These are phyloP conservation scores for Nesidiocoris tenuis DNA, from an alignment of 2,888 invertebrate species.

Conservation along the genomic window DNA sequence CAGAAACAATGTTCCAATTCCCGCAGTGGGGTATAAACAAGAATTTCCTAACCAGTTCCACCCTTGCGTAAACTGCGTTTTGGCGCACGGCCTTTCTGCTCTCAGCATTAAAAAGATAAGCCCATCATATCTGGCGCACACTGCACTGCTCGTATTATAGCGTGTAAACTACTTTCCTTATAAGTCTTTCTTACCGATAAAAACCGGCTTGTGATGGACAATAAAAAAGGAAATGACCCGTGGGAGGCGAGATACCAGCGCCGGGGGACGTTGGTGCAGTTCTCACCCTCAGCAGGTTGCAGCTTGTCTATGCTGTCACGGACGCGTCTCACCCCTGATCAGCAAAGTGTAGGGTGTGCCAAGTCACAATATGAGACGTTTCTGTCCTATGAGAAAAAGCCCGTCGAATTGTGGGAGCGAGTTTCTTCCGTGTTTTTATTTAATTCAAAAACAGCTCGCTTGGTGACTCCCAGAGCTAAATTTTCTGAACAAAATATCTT, in stretches of 20 bases:
- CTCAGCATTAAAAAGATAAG: slow-evolving; percentile 32
- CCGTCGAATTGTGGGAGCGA: too few species aligned
- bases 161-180: slow-evolving; percentile 41
- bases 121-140: neutral
- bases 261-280: neutral
- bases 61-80: slow-evolving; percentile 6
- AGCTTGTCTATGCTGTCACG: neutral
- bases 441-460: too few species aligned
- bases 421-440: neutral
- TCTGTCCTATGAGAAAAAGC: neutral
- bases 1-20: neutral
- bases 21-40: neutral
- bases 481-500: too few species aligned
- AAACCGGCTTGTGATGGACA: slow-evolving; percentile 29
- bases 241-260: slow-evolving; percentile 29
- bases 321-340: neutral
- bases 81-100: neutral
- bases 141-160: slow-evolving; percentile 27
- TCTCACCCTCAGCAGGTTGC: neutral
- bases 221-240: slow-evolving; percentile 41
- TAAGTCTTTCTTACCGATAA: slow-evolving; percentile 39
- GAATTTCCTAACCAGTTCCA: neutral
- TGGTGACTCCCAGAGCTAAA: too few species aligned
- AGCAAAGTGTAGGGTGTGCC: too few species aligned
- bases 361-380: too few species aligned